phyloP scores from a whole-genome alignment of 2,888 invertebrate genomes.

The Galerucella calmariensis region DNA sequence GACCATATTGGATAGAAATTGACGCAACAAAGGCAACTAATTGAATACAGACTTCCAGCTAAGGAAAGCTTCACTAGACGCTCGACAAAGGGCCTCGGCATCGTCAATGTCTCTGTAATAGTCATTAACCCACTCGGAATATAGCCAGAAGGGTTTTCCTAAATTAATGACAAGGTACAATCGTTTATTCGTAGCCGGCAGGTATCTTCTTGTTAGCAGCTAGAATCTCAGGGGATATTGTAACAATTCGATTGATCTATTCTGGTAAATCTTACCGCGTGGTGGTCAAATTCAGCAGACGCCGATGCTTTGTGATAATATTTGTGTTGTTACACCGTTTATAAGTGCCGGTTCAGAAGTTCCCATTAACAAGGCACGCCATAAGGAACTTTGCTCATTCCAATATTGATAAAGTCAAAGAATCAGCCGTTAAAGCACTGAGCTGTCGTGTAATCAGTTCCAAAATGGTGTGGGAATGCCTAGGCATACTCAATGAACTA shows the following conservation, averaged over 20 bases:
- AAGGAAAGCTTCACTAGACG: constrained; percentile 51
- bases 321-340: too few relatives aligned
- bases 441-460: too few relatives aligned
- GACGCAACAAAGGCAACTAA: constrained; percentile 58
- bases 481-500: too few relatives aligned
- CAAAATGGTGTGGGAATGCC: too few relatives aligned
- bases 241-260: constrained; percentile 33
- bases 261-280: too few relatives aligned
- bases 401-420: too few relatives aligned
- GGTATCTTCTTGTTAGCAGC: constrained; percentile 36
- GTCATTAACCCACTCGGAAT: constrained; percentile 56
- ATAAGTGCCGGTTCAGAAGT: too few relatives aligned
- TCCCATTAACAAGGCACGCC: too few relatives aligned
- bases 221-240: constrained; percentile 36
- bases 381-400: too few relatives aligned
- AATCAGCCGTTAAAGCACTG: too few relatives aligned
- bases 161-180: constrained; percentile 46
- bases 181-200: constrained; percentile 45
- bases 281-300: too few relatives aligned
- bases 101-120: constrained; percentile 45
- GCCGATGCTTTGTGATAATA: too few relatives aligned
- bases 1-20: constrained; percentile 45
- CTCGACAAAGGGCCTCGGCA: constrained; percentile 53
- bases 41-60: constrained; percentile 58
- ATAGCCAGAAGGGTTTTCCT: constrained; percentile 52